phyloP scores from a whole-genome alignment of 2,797 vertebrate species.

The Acrossocheilus wenchowensis region DNA sequence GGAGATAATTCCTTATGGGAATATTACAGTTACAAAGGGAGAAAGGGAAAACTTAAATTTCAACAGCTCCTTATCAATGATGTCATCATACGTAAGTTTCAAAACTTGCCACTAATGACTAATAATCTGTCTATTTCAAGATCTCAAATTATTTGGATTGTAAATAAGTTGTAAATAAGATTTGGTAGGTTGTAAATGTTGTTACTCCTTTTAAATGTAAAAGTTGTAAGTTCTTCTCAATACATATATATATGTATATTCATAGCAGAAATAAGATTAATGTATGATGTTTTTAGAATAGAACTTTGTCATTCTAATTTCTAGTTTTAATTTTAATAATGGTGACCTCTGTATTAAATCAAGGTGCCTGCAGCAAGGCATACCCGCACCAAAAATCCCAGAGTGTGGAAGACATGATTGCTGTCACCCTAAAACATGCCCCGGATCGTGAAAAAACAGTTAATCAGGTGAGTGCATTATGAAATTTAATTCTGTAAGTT shows the following conservation, averaged over 20 bases:
- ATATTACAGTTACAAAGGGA: not conserved
- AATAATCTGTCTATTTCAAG: not conserved
- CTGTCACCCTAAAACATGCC: not conserved
- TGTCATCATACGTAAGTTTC: not conserved
- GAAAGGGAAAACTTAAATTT: not conserved
- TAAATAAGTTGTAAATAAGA: not conserved
- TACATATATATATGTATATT: not conserved
- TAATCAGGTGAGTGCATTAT: not conserved
- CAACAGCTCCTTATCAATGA: not conserved
- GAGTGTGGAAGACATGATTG: slow-evolving; percentile 9
- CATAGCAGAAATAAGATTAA: not conserved
- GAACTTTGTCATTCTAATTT: not conserved
- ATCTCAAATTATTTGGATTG: not conserved
- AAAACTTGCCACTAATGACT: not conserved
- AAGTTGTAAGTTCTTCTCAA: not conserved
- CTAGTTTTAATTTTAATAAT: not conserved
- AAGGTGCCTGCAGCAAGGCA: not conserved
- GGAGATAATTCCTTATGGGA: not conserved
- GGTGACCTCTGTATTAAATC: not conserved
- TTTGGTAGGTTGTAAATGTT: no score
- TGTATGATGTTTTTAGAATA: not conserved
- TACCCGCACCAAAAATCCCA: not conserved
- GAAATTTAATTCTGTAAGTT: not conserved
- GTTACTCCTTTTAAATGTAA: not conserved
- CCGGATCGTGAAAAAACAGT: not conserved